Base-by-base conservation (phyloP, 1,140 invertebrate genomes). In the Dendroctonus valens region DNA sequence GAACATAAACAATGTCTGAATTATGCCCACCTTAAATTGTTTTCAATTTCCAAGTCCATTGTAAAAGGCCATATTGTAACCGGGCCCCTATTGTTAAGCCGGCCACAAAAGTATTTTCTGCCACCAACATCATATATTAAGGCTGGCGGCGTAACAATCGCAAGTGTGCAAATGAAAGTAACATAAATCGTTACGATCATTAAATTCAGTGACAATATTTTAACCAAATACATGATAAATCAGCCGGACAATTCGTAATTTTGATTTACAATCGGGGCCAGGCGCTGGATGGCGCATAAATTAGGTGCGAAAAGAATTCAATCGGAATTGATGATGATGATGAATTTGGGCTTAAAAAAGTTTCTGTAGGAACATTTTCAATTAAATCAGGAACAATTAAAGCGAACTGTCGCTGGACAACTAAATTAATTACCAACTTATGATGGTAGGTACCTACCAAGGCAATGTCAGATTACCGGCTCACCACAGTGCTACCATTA, bases 121-220 rank as follows among this genome's bases (percentile, higher is more conserved):
- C 41, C 62, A 65, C 53, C 38, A 65, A 58, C 42, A 58, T 65
- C 62, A 57, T 48, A 57, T 50, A 65, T 63, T 63, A 63, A 67
- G 48, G 15, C 15, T 48, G 8, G 53, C 54, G 57, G 50, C 58
- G 38, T 67, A 67, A 67, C 65, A 67, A 67, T 67, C 42, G 65
- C 58, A 53, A 60, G 62, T 60, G 65, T 55, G 57, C 55, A 60
- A 67, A 67, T 60, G 65, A 67, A 67, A 67, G 57, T 67, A 67
- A 67, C 65, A 67, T 67, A 67, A 67, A 67, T 67, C 58, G 48
- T 57, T 26, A 11, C 51, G 49, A 60, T 67, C 65, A 59, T 59
- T 67, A 60, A 60, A 59, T 59, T 44, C 65, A 53, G 65, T 60
- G 65, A 67, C 65, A 60, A 67, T 67, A 67, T 67, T 60, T 67